These are phyloP conservation scores for silkworm (Bombyx mori) DNA, from an alignment of 1,140 invertebrate genomes.

Conservation along the genomic window ASM3026992v2 NC_085121.1:4086501-4087000, in stretches of 20 bases:
- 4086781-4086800: slow-evolving; percentile 33
- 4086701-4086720: slow-evolving; percentile 29
- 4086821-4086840: slow-evolving; percentile 25
- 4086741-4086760: slow-evolving; percentile 50
- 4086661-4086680: slow-evolving; percentile 74
- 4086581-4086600: slow-evolving; percentile 92
- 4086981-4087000: too few species aligned
- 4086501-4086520: too few species aligned
- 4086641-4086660: slow-evolving; percentile 98
- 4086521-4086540: too few species aligned
- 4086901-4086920: neutral
- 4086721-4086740: slow-evolving; percentile 46
- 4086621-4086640: slow-evolving; percentile 99
- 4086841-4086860: slow-evolving; percentile 12
- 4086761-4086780: slow-evolving; percentile 34
- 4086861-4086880: slow-evolving; percentile 32
- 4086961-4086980: too few species aligned
- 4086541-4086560: too few species aligned
- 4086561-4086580: too few species aligned
- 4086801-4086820: slow-evolving; percentile 30
- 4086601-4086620: slow-evolving; percentile 98
- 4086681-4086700: slow-evolving; percentile 20
- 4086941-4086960: too few species aligned
- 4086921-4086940: slow-evolving; percentile 12
- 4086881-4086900: slow-evolving; percentile 20